A percentile compares a stretch with the other conserved stretches of the same genome.
These are phyloP conservation scores for Girardinus metallicus DNA, from an alignment of 2,797 vertebrate species.

Conservation along the genomic window DNA sequence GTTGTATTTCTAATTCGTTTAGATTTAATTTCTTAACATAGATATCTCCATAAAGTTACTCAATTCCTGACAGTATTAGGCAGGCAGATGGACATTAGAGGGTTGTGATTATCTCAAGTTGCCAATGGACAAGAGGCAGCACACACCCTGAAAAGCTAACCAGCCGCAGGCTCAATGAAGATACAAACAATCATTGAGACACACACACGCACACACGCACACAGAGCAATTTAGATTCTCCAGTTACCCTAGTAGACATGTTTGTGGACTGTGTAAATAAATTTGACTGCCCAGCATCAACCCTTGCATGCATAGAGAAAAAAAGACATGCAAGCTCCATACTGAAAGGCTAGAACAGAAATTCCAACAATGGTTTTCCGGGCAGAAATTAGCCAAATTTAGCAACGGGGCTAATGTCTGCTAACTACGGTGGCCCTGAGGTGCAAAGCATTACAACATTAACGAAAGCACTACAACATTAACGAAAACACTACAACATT, in stretches of 20 bases:
- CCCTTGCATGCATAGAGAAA: background rate
- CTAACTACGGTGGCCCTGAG: too few relatives aligned
- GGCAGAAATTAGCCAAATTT: too few relatives aligned
- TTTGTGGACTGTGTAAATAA: background rate
- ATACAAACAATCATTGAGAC: background rate
- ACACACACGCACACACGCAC: background rate
- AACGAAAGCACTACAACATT: too few relatives aligned
- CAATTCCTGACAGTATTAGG: background rate
- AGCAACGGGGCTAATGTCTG: too few relatives aligned
- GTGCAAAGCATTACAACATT: too few relatives aligned
- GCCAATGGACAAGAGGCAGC: background rate
- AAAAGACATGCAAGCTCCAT: background rate
- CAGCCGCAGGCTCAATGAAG: background rate
- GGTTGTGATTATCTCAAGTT: background rate
- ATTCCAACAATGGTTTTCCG: too few relatives aligned
- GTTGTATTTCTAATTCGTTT: background rate
- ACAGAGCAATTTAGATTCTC: background rate
- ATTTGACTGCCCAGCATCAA: background rate
- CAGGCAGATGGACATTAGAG: background rate
- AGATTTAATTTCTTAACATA: background rate
- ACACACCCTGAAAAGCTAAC: background rate
- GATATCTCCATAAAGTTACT: background rate
- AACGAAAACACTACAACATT: too few relatives aligned
- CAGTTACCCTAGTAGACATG: background rate
- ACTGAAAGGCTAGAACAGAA: too few relatives aligned